phyloP scores from a whole-genome alignment of 1,140 invertebrate genomes.

The Lysiphlebus fabarum region DNA sequence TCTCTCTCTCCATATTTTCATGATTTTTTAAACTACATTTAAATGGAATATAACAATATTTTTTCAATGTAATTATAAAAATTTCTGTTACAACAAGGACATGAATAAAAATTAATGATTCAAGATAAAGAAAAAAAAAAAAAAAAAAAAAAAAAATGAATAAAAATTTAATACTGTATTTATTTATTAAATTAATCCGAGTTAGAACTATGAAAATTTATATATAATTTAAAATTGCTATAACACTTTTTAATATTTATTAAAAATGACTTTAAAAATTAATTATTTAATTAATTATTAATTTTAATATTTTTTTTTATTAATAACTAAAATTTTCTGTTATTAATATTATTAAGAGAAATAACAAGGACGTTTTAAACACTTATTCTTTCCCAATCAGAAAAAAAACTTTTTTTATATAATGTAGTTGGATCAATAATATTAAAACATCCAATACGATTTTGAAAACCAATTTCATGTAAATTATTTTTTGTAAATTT shows the following conservation, averaged over 20 bases:
- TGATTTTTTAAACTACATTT: background rate
- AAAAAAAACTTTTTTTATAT: slow-evolving; percentile 19
- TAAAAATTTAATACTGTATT: slow-evolving; percentile 1
- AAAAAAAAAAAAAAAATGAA: slow-evolving; percentile 23
- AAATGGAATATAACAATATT: slow-evolving; percentile 13
- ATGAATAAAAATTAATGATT: slow-evolving; percentile 45
- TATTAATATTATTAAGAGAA: too few species aligned
- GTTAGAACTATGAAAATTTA: too few species aligned
- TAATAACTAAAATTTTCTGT: background rate
- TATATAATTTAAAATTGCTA: too few species aligned
- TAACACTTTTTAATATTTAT: background rate
- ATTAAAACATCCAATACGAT: slow-evolving; percentile 24
- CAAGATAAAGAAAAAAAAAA: slow-evolving; percentile 28
- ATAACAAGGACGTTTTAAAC: too few species aligned
- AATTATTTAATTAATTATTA: slow-evolving; percentile 23
- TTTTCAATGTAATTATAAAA: slow-evolving; percentile 44
- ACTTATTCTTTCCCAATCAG: slow-evolving; percentile 16
- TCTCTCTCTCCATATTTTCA: slow-evolving; percentile 17
- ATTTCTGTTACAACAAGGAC: slow-evolving; percentile 51
- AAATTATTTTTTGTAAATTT: background rate
- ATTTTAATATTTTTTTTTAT: background rate
- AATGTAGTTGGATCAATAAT: slow-evolving; percentile 29
- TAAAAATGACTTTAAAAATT: background rate
- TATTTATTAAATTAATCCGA: too few species aligned
- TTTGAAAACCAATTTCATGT: background rate